Evolutionary conservation across 2,888 invertebrate genomes (phyloP), one percentile per base, ranked within the genome.

Genomic region (Geophilus truncorum): DNA sequence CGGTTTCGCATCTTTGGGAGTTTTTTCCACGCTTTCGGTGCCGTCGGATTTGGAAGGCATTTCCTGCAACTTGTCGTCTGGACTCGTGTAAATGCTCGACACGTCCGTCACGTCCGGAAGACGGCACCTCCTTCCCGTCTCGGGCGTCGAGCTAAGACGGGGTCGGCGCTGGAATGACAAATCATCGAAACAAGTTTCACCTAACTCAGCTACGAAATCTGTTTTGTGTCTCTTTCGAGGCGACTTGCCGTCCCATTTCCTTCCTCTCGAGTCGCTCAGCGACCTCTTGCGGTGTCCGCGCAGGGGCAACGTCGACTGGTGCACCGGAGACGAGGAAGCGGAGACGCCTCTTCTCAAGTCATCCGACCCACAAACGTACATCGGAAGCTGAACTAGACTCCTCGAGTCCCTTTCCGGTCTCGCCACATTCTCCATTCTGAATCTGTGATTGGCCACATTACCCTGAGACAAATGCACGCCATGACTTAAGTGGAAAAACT

Each of bases 311-410:
- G 78, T 78, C 18, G 45, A 45, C 21, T 78, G 78, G 21, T 45
- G 34, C 3, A 78, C 32, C 1, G 78, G 40, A 18, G 40, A 36
- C 23, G 23, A 32, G 1, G 32, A 21, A 4, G 21, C 78, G 10
- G 78, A 21, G 3, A 10, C 23, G 3, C 21, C 32, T 0, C 23
- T 9, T 25, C 45, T 21, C 9, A 40, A 18, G 15, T 78, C 21
- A 18, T n/a, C 23, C 21, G 21, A 78, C 2, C 18, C 45, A 12
- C 28, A 21, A 23, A 40, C 10, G n/a, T 78, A 23, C 21, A 45
- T 40, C 32, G 78, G 78, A 21, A 78, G 28, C 36, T 78, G 78
- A 1, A 78, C 45, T 23, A 78, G 21, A 21, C 78, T 78, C 12
- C 36, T 21, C 7, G 40, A 36, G n/a, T 45, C 78, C 40, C 45